Base-by-base conservation (phyloP, 2,113 vertebrate genomes). In the Arvicanthis niloticus region DNA sequence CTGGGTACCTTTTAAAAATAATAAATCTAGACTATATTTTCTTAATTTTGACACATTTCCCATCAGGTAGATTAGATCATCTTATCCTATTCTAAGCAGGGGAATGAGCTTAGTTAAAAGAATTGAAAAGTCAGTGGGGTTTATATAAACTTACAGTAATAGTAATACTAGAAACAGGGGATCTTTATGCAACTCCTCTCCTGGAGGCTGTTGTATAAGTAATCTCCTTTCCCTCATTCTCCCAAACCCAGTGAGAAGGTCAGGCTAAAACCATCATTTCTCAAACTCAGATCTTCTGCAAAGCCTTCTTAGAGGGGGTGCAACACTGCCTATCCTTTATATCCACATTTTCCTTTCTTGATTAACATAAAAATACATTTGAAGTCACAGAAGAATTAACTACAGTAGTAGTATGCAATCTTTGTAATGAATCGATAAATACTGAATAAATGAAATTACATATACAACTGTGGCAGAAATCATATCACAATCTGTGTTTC, bases 1-100 rank as follows among this genome's bases (percentile, higher is more conserved):
- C 96, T 96, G 98, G 97, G 89, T 97, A 40, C 85, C 95, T 98
- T 48, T 97, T 96, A 91, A 96, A 94, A 98, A 19, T 13, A 92
- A 97, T 81, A 96, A 97, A 98, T 78, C 98, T 98, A 96, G 93
- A 97, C 97, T 97, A 87, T 80, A 90, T 92, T 95, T 67, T 62
- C 91, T 97, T 97, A 97, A 97, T 97, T 98, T 92, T 72, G 58
- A 26, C 72, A 62, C 40, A 40, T 42, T 53, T 97, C 58, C 95
- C 72, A 3, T 34, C 85, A 45, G 53, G 72, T 40, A 92, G 15
- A 34, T 97, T 97, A 89, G n/a, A 31, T 24, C 89, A 29, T 4
- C 21, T 72, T 76, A 21, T 48, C 26, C 45, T 86, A n/a, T n/a
- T 91, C 1, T 12, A 89, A 94, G 92, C 24, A 70, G 2, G 81